Percentiles rank a stretch among this genome's conserved stretches.
Evolutionary conservation across 2,888 invertebrate species (phyloP).

Genomic region (Pasiphila rectangulata): DNA sequence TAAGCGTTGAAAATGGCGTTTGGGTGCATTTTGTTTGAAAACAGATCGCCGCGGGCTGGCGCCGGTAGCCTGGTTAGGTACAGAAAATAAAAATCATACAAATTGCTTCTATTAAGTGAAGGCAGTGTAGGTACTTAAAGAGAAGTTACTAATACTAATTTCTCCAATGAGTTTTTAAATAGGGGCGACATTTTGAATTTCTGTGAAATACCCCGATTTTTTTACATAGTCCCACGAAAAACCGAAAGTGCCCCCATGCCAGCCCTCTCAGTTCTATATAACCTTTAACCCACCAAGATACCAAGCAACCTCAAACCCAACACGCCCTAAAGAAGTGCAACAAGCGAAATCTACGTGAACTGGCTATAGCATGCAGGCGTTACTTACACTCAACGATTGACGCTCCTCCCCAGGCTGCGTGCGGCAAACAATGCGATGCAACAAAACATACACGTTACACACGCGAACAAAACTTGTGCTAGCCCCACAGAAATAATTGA

Average conservation of each 20-base stretch:
- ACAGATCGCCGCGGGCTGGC: background rate
- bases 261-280: no score
- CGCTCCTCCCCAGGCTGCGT: constrained; percentile 85
- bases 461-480: constrained; percentile 43
- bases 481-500: constrained; percentile 14
- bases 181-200: no score
- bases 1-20: constrained; percentile 6
- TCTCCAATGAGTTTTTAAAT: no score
- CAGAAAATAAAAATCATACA: no score
- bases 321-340: constrained; percentile 14
- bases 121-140: no score
- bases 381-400: constrained; percentile 87
- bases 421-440: constrained; percentile 76
- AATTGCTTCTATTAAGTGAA: no score
- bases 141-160: no score
- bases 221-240: no score
- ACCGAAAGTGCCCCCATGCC: no score
- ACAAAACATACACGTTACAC: constrained; percentile 71
- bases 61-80: background rate
- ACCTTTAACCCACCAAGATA: no score
- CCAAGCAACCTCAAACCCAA: background rate
- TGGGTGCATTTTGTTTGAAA: background rate
- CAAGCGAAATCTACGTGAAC: constrained; percentile 18
- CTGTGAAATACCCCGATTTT: no score
- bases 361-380: constrained; percentile 33